phyloP scores from a whole-genome alignment of 2,888 invertebrate genomes.

The Calameuta idolon region DNA sequence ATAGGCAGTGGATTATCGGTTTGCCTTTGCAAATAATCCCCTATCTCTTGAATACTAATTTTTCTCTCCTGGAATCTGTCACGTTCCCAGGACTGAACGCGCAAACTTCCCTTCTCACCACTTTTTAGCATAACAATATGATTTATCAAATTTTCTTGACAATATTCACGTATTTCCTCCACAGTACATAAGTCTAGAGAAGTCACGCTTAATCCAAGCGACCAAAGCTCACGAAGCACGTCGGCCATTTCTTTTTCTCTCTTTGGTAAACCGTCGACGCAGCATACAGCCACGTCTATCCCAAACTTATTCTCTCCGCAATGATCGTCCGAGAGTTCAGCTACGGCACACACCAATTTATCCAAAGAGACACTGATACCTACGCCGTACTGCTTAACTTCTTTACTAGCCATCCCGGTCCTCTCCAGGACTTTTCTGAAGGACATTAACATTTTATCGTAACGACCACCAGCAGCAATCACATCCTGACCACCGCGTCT shows the following conservation, averaged over 20 bases:
- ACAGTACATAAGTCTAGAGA: slow-evolving; percentile 73
- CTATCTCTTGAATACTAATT: slow-evolving; percentile 73
- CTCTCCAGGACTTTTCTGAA: slow-evolving; percentile 72
- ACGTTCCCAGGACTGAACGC: slow-evolving; percentile 74
- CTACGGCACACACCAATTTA: slow-evolving; percentile 76
- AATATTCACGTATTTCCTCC: slow-evolving; percentile 73
- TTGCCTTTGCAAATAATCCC: slow-evolving; percentile 79
- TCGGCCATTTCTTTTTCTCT: slow-evolving; percentile 71
- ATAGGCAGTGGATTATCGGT: slow-evolving; percentile 62
- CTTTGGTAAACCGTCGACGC: slow-evolving; percentile 71
- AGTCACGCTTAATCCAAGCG: slow-evolving; percentile 75
- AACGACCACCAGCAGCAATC: slow-evolving; percentile 90
- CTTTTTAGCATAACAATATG: slow-evolving; percentile 76
- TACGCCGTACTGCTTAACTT: slow-evolving; percentile 73
- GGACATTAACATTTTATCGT: slow-evolving; percentile 83
- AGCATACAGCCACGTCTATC: slow-evolving; percentile 78
- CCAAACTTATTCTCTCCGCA: slow-evolving; percentile 64
- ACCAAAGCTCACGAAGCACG: slow-evolving; percentile 77
- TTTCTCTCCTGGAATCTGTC: slow-evolving; percentile 77
- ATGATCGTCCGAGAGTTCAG: slow-evolving; percentile 68
- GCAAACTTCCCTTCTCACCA: slow-evolving; percentile 70
- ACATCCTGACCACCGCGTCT: slow-evolving; percentile 74
- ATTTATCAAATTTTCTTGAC: slow-evolving; percentile 59
- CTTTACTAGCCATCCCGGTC: slow-evolving; percentile 57
- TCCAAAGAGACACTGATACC: slow-evolving; percentile 90